Evolutionary conservation across 2,888 invertebrate genomes (phyloP).

Genomic region (Agrochola macilenta): DNA sequence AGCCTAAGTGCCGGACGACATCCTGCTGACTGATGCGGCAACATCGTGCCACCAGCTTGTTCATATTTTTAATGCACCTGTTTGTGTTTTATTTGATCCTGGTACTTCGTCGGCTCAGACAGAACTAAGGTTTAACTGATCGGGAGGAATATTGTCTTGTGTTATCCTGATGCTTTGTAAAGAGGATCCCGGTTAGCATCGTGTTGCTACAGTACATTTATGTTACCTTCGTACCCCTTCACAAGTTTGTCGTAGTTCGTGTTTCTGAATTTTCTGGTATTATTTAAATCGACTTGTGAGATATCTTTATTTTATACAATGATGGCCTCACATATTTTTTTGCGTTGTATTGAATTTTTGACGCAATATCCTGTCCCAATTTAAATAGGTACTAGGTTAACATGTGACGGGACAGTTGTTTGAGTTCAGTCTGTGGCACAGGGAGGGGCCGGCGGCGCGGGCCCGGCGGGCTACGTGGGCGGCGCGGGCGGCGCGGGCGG

Average conservation of each 20-base stretch:
- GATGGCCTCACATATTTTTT: not conserved
- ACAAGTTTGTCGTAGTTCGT: not conserved
- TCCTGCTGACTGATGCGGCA: not conserved
- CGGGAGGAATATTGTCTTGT: not conserved
- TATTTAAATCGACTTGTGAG: not conserved
- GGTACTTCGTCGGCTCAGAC: not conserved
- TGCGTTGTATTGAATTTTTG: not conserved
- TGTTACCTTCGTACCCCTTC: not conserved
- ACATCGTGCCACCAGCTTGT: not conserved
- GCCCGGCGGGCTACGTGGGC: constrained; percentile 55
- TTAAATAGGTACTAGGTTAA: not conserved
- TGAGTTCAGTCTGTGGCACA: constrained; percentile 15
- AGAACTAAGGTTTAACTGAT: not conserved
- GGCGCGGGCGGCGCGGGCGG: constrained; percentile 31
- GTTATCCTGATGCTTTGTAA: constrained; percentile 1
- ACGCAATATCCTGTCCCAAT: not conserved
- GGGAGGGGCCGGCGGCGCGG: constrained; percentile 52
- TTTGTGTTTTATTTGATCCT: constrained; percentile 12
- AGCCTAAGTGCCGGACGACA: not conserved
- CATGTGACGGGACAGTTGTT: not conserved
- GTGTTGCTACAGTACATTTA: not conserved
- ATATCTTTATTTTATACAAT: not conserved
- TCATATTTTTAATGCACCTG: not conserved
- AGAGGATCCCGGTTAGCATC: not conserved
- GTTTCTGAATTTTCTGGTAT: not conserved